Percentiles rank a stretch among this genome's conserved stretches.
Conservation (phyloP, 2,113 vertebrate genomes). For the Geococcyx californianus region DNA sequence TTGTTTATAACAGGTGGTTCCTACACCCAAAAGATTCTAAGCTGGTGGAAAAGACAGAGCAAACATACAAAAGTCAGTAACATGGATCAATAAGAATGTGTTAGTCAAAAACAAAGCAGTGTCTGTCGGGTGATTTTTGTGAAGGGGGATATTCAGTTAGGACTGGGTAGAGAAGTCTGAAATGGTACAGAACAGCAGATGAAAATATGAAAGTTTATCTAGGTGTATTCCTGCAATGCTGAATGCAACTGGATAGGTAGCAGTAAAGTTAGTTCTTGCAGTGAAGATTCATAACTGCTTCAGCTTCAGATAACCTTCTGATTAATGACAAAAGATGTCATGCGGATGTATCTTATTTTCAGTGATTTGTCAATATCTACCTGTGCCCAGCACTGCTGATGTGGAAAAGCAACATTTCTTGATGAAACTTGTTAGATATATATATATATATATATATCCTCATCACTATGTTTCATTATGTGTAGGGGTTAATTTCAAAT, state of each 20-base stretch:
- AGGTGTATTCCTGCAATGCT: background rate
- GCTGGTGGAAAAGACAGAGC: background rate
- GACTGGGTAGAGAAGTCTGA: fast-evolving
- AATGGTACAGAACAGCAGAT: background rate
- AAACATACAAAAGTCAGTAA: background rate
- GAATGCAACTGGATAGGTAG: background rate
- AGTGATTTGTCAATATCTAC: background rate
- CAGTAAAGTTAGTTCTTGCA: background rate
- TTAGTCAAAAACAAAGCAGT: background rate
- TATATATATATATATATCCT: too few species aligned
- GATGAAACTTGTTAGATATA: background rate
- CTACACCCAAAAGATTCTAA: background rate
- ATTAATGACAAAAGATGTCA: background rate
- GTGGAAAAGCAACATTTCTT: background rate
- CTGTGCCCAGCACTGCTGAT: background rate
- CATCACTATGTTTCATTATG: background rate
- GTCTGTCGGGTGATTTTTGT: background rate
- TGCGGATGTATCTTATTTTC: background rate
- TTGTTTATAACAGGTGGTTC: background rate
- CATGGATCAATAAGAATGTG: background rate
- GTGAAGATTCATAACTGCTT: background rate
- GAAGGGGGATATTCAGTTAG: background rate
- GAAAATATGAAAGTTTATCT: background rate
- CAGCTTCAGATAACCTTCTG: background rate
- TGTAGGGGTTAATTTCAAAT: background rate